These are phyloP conservation scores for Bombus pyrosoma DNA, from an alignment of 1,140 invertebrate species.

Conservation along the genomic window DNA sequence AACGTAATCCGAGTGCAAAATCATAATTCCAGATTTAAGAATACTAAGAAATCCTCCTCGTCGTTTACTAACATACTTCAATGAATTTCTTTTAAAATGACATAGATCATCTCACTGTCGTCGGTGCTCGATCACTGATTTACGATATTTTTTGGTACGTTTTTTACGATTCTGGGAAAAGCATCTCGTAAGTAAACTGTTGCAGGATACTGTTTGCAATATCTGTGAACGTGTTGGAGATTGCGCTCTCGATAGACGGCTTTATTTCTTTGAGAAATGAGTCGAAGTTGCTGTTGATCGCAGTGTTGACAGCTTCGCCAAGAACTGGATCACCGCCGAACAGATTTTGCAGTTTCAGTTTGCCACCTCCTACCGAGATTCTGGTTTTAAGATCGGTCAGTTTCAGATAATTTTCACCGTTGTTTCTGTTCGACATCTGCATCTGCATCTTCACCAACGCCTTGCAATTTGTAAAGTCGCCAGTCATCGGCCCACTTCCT, in stretches of 20 bases:
- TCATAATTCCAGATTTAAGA: not conserved
- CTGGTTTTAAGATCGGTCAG: constrained; percentile 83
- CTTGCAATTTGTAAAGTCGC: constrained; percentile 85
- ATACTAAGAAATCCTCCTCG: not conserved
- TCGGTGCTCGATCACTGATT: not conserved
- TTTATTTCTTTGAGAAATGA: constrained; percentile 84
- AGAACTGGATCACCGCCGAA: constrained; percentile 84
- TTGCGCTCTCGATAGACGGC: constrained; percentile 84
- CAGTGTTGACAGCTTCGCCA: constrained; percentile 84
- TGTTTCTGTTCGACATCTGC: constrained; percentile 70
- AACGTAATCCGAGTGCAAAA: not conserved
- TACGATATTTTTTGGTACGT: not conserved
- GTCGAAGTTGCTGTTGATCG: constrained; percentile 86
- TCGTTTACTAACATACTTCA: not conserved
- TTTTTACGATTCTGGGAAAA: constrained; percentile 81
- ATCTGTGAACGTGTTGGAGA: constrained; percentile 83
- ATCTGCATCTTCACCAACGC: constrained; percentile 82
- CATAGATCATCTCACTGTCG: not conserved
- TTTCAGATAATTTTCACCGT: constrained; percentile 83
- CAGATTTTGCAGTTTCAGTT: constrained; percentile 85
- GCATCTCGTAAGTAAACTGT: constrained; percentile 82
- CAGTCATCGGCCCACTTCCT: constrained; percentile 84
- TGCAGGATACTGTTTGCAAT: constrained; percentile 84
- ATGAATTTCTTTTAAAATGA: not conserved
- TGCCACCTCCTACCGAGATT: constrained; percentile 84